Base-by-base conservation (phyloP, 2,113 vertebrate species). In the Ancistrus triradiatus region DNA sequence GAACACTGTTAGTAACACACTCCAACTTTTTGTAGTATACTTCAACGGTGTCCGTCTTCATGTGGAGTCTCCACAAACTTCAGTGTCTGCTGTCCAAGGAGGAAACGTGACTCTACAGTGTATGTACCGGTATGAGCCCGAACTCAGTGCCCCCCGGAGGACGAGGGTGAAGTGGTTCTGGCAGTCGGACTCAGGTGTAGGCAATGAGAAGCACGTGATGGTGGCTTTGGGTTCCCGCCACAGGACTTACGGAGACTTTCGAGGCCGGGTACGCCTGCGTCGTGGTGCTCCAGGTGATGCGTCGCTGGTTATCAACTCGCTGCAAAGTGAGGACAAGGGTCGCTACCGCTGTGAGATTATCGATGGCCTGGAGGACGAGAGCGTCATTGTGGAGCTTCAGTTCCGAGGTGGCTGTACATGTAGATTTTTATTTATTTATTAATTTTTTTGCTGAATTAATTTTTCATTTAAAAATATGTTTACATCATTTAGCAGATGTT, bases 331-430 rank as follows among this genome's bases (percentile, higher is more conserved):
- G 31, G 95, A 98, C 21, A 88, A 81, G 0, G 95, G 95, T 10
- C 89, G 87, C 40, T 97, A 95, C 79, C 91, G 91, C 38, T 98
- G 95, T 0, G 94, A 98, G 78, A 90, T 98, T 75, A 95, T 95
- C 0, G 93, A 95, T 0, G 95, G 93, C 4, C 85, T 98, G 78
- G 95, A 98, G 77, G 95, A 97, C 0, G 88, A 92, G 75, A 98
- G 89, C 0, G 80, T 88, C 0, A 86, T 88, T 1, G 89, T 98
- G 66, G 92, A 97, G 10, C 84, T 98, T 55, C 88, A 86, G 72
- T 79, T 98, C 61, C 74, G 82, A 76, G 94, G 95, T 97, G 72
- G 63, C 62, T 13, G 35, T 38, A n/a, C n/a, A n/a, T n/a, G n/a
- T n/a, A n/a, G n/a, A n/a, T n/a, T n/a, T n/a, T n/a, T n/a, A 31